Percentiles rank a stretch among this genome's conserved stretches.
Conservation (phyloP, 23 tunicate genomes). For the Halocynthia aurantium region DNA sequence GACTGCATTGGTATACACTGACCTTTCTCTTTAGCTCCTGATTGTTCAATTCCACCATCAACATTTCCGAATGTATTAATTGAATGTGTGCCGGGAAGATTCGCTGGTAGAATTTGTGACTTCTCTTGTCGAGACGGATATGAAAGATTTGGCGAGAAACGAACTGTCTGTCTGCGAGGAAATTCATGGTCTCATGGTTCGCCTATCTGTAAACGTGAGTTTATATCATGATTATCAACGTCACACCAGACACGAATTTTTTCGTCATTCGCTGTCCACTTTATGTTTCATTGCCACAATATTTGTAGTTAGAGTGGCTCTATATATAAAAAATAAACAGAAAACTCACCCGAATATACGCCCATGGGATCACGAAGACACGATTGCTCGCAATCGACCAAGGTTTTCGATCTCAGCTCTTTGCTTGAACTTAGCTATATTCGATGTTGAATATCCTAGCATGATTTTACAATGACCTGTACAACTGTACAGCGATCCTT, state of each 20-base stretch:
- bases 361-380: too few relatives aligned
- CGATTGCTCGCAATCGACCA: too few relatives aligned
- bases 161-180: conserved; percentile 10
- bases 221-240: background rate
- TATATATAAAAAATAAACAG: too few relatives aligned
- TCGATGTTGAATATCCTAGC: too few relatives aligned
- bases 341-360: background rate
- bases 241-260: too few relatives aligned
- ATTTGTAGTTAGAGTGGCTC: too few relatives aligned
- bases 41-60: conserved; percentile 36
- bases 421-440: too few relatives aligned
- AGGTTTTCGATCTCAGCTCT: too few relatives aligned
- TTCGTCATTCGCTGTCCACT: too few relatives aligned
- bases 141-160: conserved; percentile 23
- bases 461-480: too few relatives aligned
- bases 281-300: too few relatives aligned
- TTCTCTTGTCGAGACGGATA: conserved; percentile 57
- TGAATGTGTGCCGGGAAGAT: conserved; percentile 41
- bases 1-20: background rate
- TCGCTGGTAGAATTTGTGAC: conserved; percentile 32
- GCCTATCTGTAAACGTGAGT: conserved; percentile 57
- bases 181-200: conserved; percentile 30
- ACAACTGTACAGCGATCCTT: too few relatives aligned
- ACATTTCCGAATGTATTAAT: conserved; percentile 17
- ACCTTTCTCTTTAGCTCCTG: conserved; percentile 28